A percentile compares a stretch with the other conserved stretches of the same genome.
phyloP scores from a whole-genome alignment of 2,888 invertebrate species.

The Gordius sp. region DNA sequence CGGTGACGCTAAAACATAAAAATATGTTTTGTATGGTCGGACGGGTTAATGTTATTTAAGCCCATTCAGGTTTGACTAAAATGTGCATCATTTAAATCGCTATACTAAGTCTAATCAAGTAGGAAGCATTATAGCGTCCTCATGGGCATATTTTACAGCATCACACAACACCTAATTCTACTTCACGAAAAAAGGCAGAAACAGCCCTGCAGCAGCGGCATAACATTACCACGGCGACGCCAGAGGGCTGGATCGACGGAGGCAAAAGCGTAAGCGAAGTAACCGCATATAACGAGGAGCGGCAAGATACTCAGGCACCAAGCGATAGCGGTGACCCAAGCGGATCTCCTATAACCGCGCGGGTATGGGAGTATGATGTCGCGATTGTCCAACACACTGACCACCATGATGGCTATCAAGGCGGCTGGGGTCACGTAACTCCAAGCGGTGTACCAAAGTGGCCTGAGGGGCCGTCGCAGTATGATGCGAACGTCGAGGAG shows the following conservation, averaged over 20 bases:
- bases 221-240: too few relatives aligned
- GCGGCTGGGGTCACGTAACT: background rate
- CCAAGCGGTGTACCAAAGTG: background rate
- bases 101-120: too few relatives aligned
- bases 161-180: too few relatives aligned
- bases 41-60: too few relatives aligned
- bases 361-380: conserved; percentile 10
- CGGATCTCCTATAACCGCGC: background rate
- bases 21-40: too few relatives aligned
- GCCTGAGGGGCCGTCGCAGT: background rate
- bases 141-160: too few relatives aligned
- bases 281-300: background rate
- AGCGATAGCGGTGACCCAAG: background rate
- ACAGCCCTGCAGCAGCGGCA: too few relatives aligned
- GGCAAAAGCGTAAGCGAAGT: background rate
- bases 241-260: background rate
- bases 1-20: too few relatives aligned
- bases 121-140: too few relatives aligned
- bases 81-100: too few relatives aligned
- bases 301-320: background rate
- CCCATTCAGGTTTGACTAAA: too few relatives aligned
- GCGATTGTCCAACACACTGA: background rate
- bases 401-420: background rate
- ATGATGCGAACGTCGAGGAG: background rate
- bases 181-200: too few relatives aligned